A percentile compares a stretch with the other conserved stretches of the same genome.
Conservation (phyloP, 2,113 vertebrate species). For the Pleuronectes platessa region DNA sequence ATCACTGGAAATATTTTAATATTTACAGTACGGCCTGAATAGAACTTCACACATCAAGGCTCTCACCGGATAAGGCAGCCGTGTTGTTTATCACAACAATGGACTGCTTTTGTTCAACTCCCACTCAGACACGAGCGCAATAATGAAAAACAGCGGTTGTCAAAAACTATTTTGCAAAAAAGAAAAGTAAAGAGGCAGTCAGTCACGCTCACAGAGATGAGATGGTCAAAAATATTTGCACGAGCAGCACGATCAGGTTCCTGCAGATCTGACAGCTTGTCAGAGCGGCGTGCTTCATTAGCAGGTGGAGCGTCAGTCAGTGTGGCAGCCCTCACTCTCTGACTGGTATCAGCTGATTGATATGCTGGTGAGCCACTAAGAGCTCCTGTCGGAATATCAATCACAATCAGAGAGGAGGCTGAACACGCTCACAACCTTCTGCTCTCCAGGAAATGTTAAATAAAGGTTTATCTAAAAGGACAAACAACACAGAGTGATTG, state of each 20-base stretch:
- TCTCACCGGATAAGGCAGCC: constrained; percentile 23
- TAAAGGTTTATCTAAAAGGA: neutral
- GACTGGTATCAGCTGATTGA: constrained; percentile 38
- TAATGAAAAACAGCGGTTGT: constrained; percentile 15
- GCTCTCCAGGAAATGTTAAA: constrained; percentile 9
- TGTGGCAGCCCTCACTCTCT: constrained; percentile 13
- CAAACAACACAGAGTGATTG: neutral
- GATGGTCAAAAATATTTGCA: neutral
- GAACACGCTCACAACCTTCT: constrained; percentile 31
- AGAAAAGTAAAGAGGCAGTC: neutral
- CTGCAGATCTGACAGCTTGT: constrained; percentile 3
- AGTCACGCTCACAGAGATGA: neutral
- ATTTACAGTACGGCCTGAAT: constrained; percentile 55
- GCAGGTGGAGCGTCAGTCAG: constrained; percentile 37
- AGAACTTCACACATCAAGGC: constrained; percentile 52
- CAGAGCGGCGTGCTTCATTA: constrained; percentile 28
- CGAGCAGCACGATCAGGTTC: neutral
- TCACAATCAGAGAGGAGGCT: constrained; percentile 29
- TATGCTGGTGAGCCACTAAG: constrained; percentile 41
- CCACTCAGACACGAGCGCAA: neutral
- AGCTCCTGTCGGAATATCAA: constrained; percentile 59
- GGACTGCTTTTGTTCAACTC: constrained; percentile 30
- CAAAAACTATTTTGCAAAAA: neutral
- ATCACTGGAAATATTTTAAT: constrained; percentile 68
- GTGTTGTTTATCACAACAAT: constrained; percentile 20